Percentiles rank a stretch among this genome's conserved stretches.
phyloP scores from a whole-genome alignment of 2,113 vertebrate species.

The Stegostoma tigrinum region DNA sequence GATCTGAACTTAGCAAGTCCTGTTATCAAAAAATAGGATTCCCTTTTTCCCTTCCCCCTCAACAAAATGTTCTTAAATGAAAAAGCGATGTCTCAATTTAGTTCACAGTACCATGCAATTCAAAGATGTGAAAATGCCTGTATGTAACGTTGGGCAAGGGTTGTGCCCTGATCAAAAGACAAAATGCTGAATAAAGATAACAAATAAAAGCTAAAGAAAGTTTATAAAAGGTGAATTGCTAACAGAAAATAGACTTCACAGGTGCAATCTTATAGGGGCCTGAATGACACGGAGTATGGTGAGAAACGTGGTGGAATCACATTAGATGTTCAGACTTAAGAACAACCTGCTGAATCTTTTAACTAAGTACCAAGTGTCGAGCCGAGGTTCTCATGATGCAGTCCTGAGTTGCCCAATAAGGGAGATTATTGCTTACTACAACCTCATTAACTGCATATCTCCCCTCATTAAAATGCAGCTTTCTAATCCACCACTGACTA shows the following conservation, averaged over 20 bases:
- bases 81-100: neutral
- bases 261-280: too few relatives aligned
- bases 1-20: slow-evolving; percentile 19
- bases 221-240: neutral
- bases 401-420: too few relatives aligned
- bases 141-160: neutral
- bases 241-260: neutral
- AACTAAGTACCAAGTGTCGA: too few relatives aligned
- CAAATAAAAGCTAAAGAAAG: neutral
- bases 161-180: neutral
- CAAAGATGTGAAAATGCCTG: neutral
- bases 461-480: too few relatives aligned
- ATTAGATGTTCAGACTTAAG: too few relatives aligned
- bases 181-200: neutral
- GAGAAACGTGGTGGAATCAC: too few relatives aligned
- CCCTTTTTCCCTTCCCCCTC: neutral
- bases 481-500: too few relatives aligned
- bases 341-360: too few relatives aligned
- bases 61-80: neutral
- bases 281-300: too few relatives aligned
- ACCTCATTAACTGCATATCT: too few relatives aligned
- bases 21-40: neutral
- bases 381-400: too few relatives aligned
- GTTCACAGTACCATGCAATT: neutral
- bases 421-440: too few relatives aligned